Percentiles rank a stretch among this genome's conserved stretches.
Evolutionary conservation across 2,888 invertebrate genomes (phyloP).

Genomic region (Laothoe populi): DNA sequence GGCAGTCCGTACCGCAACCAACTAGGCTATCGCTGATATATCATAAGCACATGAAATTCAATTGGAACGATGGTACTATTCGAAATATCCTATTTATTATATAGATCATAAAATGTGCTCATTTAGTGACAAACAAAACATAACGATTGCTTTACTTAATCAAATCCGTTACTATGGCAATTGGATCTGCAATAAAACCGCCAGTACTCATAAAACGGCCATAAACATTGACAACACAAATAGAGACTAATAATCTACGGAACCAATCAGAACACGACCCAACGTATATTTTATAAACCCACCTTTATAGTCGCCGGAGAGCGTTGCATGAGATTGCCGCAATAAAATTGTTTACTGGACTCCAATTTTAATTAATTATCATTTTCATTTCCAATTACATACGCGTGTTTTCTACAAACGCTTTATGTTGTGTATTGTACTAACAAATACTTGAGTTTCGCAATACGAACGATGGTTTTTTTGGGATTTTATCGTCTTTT

Average conservation of each 20-base stretch:
- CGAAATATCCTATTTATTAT: constrained; percentile 31
- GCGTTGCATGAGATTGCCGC: constrained; percentile 66
- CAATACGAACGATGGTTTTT: constrained; percentile 7
- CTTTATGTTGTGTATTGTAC: background rate
- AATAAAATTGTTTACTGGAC: constrained; percentile 77
- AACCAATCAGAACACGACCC: constrained; percentile 66
- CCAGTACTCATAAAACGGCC: constrained; percentile 74
- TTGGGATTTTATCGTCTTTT: constrained; percentile 16
- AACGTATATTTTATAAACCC: constrained; percentile 64
- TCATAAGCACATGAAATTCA: constrained; percentile 4
- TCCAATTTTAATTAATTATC: constrained; percentile 64
- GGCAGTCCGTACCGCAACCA: too few relatives aligned
- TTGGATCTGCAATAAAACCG: constrained; percentile 78
- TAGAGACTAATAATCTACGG: constrained; percentile 76
- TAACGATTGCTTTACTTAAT: constrained; percentile 74
- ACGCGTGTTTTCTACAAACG: constrained; percentile 16
- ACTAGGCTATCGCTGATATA: too few relatives aligned
- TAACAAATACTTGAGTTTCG: constrained; percentile 13
- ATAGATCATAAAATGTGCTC: constrained; percentile 52
- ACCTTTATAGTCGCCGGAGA: constrained; percentile 63
- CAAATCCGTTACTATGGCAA: constrained; percentile 77
- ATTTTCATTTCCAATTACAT: constrained; percentile 41
- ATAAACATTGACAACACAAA: constrained; percentile 83
- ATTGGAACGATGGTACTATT: background rate
- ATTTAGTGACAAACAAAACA: constrained; percentile 65